Evolutionary conservation across 23 tunicate species (phyloP).

Genomic region (Halocynthia aurantium): DNA sequence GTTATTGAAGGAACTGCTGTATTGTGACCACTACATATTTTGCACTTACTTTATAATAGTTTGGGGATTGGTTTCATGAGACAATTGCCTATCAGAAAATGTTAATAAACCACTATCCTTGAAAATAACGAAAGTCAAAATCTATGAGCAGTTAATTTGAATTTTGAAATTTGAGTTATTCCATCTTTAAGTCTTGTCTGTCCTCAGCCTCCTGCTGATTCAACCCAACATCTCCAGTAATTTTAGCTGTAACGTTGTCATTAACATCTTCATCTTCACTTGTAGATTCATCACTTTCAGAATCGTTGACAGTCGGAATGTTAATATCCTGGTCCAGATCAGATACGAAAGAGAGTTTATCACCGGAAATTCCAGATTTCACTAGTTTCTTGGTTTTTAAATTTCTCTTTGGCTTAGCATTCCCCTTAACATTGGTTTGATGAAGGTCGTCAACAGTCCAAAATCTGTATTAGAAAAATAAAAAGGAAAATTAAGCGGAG

Average conservation of each 20-base stretch:
- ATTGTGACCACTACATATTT: no score
- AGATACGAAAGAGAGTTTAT: slow-evolving; percentile 34
- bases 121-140: no score
- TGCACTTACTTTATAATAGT: no score
- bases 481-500: neutral
- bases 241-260: neutral
- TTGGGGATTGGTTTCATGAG: no score
- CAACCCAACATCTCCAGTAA: no score
- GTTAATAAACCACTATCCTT: no score
- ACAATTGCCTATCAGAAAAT: no score
- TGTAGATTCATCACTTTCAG: slow-evolving; percentile 25
- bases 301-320: slow-evolving; percentile 40
- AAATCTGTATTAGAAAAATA: slow-evolving; percentile 29
- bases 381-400: slow-evolving; percentile 36
- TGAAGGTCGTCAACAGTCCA: slow-evolving; percentile 72
- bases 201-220: no score
- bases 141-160: no score
- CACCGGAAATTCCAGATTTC: slow-evolving; percentile 40
- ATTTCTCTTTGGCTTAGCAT: slow-evolving; percentile 29
- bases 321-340: slow-evolving; percentile 64
- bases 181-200: no score
- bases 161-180: no score
- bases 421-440: slow-evolving; percentile 24
- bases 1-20: no score
- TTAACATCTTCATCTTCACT: slow-evolving; percentile 1